Evolutionary conservation across 2,888 invertebrate genomes (phyloP), one percentile per base, ranked within the genome.

Genomic region (Eugnorisma glareosa): DNA sequence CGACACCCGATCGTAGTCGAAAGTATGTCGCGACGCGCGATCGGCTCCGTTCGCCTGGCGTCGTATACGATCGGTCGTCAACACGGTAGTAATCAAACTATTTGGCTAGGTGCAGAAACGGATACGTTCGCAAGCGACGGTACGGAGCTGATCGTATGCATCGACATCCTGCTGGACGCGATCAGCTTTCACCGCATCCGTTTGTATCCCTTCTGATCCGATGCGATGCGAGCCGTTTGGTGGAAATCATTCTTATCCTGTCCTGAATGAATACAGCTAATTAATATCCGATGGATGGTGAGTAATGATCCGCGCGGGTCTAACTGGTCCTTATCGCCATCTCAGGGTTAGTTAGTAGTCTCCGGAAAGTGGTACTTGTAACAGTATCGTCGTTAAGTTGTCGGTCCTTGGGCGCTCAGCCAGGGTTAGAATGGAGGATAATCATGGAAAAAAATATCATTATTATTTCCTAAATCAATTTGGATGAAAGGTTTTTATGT

Each of bases 361-460:
- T n/a, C 40, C 63, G 82, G 67, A 64, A 82, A 75, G 54, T 85
- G 82, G 54, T 71, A 45, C 82, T 82, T 24, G 66, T 72, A 81
- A 75, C 57, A 48, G 57, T 85, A 54, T 64, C 63, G 51, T 45
- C 81, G 63, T 45, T 79, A 79, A 78, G 40, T 40, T 59, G 11
- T 21, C 28, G 15, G 24, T 35, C 21, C 28, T 76, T 15, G 0
- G 28, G 45, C 7, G 57, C 31, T 61, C 21, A 48, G 37, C 28
- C 64, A 45, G 31, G 7, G 18, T 28, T 28, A 8, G 1, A 13
- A 28, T 28, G 35, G 35, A 51, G 18, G 35, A 61, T 73, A 28
- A 43, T 80, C 0, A 48, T 51, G 11, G 8, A 35, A 18, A 40
- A n/a, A 31, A 40, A 35, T 59, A 31, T 37, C 4, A 45, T 45